Evolutionary conservation across 1,140 invertebrate genomes (phyloP).

Genomic region (Papilio machaon): DNA sequence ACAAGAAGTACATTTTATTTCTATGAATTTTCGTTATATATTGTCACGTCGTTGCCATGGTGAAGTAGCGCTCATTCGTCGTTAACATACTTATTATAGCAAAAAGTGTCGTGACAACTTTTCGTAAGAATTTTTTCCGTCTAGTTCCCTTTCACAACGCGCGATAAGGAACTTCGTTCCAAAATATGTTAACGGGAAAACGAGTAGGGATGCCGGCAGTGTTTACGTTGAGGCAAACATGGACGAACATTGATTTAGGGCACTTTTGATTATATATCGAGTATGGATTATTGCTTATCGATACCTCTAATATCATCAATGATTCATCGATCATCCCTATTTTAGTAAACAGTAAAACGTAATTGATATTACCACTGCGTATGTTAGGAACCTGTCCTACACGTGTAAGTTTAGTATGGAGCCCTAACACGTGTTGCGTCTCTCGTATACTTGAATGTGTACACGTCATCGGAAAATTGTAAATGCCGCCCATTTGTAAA

Average conservation of each 20-base stretch:
- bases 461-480: neutral
- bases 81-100: no score
- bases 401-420: constrained; percentile 3
- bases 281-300: neutral
- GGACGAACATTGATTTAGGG: neutral
- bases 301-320: neutral
- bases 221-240: no score
- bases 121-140: no score
- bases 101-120: no score
- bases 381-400: neutral
- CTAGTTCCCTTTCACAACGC: no score
- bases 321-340: neutral
- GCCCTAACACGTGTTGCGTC: constrained; percentile 6
- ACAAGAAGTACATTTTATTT: no score
- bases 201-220: no score
- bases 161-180: no score
- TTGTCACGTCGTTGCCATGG: no score
- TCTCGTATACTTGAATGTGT: neutral
- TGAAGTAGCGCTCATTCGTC: no score
- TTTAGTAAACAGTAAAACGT: constrained; percentile 9
- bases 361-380: constrained; percentile 16
- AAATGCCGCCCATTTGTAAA: neutral
- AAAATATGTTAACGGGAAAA: neutral
- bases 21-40: no score
- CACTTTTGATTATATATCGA: neutral